Evolutionary conservation across 2,113 vertebrate species (phyloP), one percentile per base, ranked within the genome.

Genomic region (Microtus oregoni): DNA sequence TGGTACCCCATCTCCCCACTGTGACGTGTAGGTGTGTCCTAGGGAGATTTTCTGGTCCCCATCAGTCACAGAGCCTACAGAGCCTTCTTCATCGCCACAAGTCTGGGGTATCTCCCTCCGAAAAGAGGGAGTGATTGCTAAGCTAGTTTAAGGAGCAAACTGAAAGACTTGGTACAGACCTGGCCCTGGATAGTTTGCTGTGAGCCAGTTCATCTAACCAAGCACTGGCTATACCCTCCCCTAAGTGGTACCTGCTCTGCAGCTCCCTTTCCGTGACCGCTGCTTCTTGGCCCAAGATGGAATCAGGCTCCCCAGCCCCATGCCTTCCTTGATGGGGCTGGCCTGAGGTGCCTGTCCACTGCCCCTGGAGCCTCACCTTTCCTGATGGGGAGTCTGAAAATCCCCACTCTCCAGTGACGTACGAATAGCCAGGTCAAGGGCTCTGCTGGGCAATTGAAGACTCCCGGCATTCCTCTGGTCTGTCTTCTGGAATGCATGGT

Each of bases 1-100:
- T 6, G 12, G 32, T 52, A 20, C 14, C 61, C 2, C n/a, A 0
- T 1, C 4, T 22, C 9, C 9, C 0, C 52, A 6, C 52, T 4
- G 5, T n/a, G 50, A 55, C 30, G 3, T 44, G 28, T 0, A 1
- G 44, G 11, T 44, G 12, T 30, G 12, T 32, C 12, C 30, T 30
- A 11, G 44, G 38, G 41, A 72, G 63, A 35, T 6, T 72, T 52
- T 2, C 65, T 19, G 5, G 32, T 44, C 1, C 47, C 72, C 22
- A 0, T 0, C 0, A 35, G 41, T 44, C 81, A 52, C 8, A 22
- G 67, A n/a, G 0, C 35, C 83, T 3, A 8, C 35, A 35, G 15
- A 65, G 3, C 20, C 4, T 65, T 44, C 65, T 35, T 9, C 15
- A 22, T n/a, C 9, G 8, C 12, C 0, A 0, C 6, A 47, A 68